Base-by-base conservation (phyloP, 1,140 invertebrate genomes). In the Brachystomella parvula region DNA sequence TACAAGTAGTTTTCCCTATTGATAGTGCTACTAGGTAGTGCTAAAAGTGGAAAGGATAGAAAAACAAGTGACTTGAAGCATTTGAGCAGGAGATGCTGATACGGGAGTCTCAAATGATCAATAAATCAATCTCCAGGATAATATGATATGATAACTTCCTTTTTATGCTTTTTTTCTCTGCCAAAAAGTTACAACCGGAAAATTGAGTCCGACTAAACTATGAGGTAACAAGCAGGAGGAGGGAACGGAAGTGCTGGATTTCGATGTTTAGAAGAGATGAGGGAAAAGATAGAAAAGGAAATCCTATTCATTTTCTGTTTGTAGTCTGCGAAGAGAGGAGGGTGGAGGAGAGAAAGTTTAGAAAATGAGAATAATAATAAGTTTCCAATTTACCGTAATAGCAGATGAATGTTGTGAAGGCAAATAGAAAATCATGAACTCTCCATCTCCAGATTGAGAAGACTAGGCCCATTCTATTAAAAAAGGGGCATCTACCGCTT, bases 161-260 rank as follows among this genome's bases (percentile, higher is more conserved):
- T 53, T 53, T 53, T 53, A 53, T 53, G 12, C 39, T 53, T 9
- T 24, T 24, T 53, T 53, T 24, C 24, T 53, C 24, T n/a, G n/a
- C n/a, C n/a, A 12, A 53, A 53, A 53, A 53, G 49, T 53, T 53
- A 53, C 49, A 53, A 53, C 49, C 49, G 49, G 49, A 53, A 53
- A 53, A 53, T 53, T 53, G 49, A 53, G 12, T 53, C 49, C 49
- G 49, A 53, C 24, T 12, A 26, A 17, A 9, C 49, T 53, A 6
- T 53, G n/a, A 19, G 9, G 49, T 15, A 53, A 53, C 15, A 26
- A 15, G 6, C 24, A 17, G 12, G 49, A 53, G 49, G 24, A 24
- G 3, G 49, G 49, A 53, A 53, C 12, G 39, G 9, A 44, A 44
- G n/a, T 44, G 39, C n/a, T n/a, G n/a, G n/a, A n/a, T n/a, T n/a